These are phyloP conservation scores for Pachyuromys duprasi DNA, from an alignment of 2,797 vertebrate species.

Conservation along the genomic window DNA sequence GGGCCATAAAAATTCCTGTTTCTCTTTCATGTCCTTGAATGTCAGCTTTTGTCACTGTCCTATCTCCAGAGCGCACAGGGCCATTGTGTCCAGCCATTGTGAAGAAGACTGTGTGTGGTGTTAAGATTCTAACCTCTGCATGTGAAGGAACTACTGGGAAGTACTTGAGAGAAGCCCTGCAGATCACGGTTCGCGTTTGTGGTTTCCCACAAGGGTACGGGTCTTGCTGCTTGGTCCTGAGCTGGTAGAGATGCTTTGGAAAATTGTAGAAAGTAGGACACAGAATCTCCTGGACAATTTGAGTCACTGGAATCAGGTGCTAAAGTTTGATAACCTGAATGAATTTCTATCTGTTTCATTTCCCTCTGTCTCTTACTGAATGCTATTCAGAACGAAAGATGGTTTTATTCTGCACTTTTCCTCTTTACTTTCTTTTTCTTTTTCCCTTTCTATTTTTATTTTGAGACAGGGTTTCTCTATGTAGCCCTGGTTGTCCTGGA, in stretches of 20 bases:
- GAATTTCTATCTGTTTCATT: neutral
- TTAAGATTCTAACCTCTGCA: neutral
- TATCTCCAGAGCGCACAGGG: neutral
- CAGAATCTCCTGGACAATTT: neutral
- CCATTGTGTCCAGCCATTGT: neutral
- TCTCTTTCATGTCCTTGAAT: neutral
- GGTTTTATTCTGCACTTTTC: neutral
- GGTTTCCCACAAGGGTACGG: neutral
- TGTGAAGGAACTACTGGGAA: neutral
- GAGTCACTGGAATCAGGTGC: neutral
- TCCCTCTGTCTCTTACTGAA: neutral
- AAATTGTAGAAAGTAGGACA: neutral
- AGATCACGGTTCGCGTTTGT: neutral
- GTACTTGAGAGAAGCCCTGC: too few species aligned
- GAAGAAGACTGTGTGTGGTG: neutral
- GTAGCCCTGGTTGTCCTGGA: neutral
- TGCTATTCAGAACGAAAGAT: neutral
- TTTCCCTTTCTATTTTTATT: neutral
- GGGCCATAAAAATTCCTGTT: neutral
- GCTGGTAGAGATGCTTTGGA: neutral
- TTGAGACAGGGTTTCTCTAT: neutral
- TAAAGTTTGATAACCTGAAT: neutral
- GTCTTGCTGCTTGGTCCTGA: neutral
- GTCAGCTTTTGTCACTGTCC: too few species aligned
- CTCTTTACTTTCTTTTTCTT: neutral